phyloP scores from a whole-genome alignment of 2,888 invertebrate genomes.

The Mimas tiliae region DNA sequence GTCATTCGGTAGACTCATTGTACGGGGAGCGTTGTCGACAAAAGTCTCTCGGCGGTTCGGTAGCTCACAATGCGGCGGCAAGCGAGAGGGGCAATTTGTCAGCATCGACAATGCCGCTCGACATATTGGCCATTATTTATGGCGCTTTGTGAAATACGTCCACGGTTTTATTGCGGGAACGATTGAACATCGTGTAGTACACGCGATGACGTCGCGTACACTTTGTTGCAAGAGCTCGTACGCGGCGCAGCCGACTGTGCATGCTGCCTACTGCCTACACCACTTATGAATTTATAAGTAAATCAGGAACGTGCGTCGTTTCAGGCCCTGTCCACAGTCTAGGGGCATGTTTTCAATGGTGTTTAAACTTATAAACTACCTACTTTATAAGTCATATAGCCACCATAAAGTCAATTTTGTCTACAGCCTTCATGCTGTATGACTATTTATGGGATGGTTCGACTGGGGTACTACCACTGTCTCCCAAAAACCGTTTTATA shows the following conservation, averaged over 20 bases:
- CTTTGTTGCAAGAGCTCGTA: slow-evolving; percentile 64
- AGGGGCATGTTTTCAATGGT: neutral
- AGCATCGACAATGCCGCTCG: slow-evolving; percentile 79
- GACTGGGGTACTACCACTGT: no score
- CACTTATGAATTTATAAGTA: slow-evolving; percentile 8
- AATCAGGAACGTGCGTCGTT: neutral
- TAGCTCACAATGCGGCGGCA: slow-evolving; percentile 77
- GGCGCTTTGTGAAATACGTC: slow-evolving; percentile 74
- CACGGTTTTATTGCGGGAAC: slow-evolving; percentile 80
- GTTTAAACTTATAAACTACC: no score
- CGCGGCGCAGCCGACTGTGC: neutral
- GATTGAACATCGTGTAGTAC: slow-evolving; percentile 77
- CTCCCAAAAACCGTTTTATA: no score
- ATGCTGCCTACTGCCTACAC: neutral
- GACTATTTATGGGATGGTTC: no score
- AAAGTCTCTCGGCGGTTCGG: slow-evolving; percentile 66
- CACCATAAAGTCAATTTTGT: no score
- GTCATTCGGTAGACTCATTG: slow-evolving; percentile 72
- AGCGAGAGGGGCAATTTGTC: slow-evolving; percentile 81
- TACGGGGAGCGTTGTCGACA: slow-evolving; percentile 60
- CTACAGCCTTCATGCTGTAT: no score
- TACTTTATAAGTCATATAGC: no score
- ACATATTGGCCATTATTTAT: slow-evolving; percentile 85
- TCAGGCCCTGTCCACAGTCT: neutral
- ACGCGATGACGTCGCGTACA: slow-evolving; percentile 66